Evolutionary conservation across 1,140 invertebrate species (phyloP), one percentile per base, ranked within the genome.

Genomic region (Sitodiplosis mosellana): DNA sequence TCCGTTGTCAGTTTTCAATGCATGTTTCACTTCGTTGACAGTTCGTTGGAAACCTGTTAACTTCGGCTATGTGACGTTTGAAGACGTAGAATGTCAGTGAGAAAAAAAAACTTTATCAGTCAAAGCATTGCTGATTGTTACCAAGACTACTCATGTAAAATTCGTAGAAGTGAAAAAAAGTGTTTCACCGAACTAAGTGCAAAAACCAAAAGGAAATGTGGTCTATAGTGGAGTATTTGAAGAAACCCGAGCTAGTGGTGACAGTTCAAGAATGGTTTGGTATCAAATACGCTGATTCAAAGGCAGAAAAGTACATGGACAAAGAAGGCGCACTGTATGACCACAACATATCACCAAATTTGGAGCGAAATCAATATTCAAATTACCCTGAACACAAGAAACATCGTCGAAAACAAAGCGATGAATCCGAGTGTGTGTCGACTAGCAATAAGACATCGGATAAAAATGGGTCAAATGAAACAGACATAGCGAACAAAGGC

Each of bases 191-290:
- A 36, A n/a, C 8, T n/a, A 36, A 36, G 8, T n/a, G n/a, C n/a
- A n/a, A n/a, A n/a, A n/a, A n/a, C n/a, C n/a, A 27, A 27, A 27
- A 27, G 3, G 10, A 27, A 27, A 27, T 27, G 27, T 27, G 27
- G 41, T 18, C 17, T 5, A 20, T 70, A 64, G 69, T 81, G 51
- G 64, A 76, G 52, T 71, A 74, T 56, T 70, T 83, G 44, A 79
- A 77, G 55, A 74, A 80, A 59, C 75, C 81, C 1, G 56, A 72
- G 48, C 60, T 82, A 46, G 82, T 86, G 10, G 72, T 77, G 20
- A 71, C 71, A 57, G 75, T 84, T 53, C 82, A 86, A 61, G 66
- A 75, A 49, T 80, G 72, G 61, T 84, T 83, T 60, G 82, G 81
- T 40, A 65, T 83, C 11, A 45, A 49, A 37, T 56, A 56, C 45